Conservation (phyloP, 2,888 invertebrate genomes). For the Lathronympha strigana region DNA sequence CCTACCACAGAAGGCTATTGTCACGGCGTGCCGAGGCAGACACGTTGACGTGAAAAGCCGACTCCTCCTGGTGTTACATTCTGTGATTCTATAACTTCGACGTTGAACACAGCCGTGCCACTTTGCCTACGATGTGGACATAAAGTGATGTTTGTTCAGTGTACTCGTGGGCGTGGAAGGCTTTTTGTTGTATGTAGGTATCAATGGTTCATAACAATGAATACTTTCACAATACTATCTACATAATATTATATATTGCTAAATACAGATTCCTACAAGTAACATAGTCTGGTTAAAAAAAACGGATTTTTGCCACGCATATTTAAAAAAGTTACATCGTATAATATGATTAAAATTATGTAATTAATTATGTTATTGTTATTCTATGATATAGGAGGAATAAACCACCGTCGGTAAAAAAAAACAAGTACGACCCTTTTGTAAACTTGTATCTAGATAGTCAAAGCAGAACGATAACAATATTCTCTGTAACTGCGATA, state of each 20-base stretch:
- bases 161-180: not conserved
- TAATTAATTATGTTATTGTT: too few relatives aligned
- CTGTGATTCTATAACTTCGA: slow-evolving; percentile 65
- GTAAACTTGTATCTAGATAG: not conserved
- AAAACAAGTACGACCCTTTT: too few relatives aligned
- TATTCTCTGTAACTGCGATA: slow-evolving; percentile 11
- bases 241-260: too few relatives aligned
- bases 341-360: too few relatives aligned
- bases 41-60: slow-evolving; percentile 67
- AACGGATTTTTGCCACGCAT: too few relatives aligned
- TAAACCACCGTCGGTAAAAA: too few relatives aligned
- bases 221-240: not conserved
- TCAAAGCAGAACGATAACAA: slow-evolving; percentile 15
- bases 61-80: slow-evolving; percentile 56
- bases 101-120: slow-evolving; percentile 47
- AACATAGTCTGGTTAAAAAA: too few relatives aligned
- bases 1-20: slow-evolving; percentile 65
- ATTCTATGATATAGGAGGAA: too few relatives aligned
- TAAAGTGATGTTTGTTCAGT: slow-evolving; percentile 17
- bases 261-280: too few relatives aligned
- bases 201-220: not conserved
- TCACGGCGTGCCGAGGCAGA: slow-evolving; percentile 66
- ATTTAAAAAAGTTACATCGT: too few relatives aligned
- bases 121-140: slow-evolving; percentile 26
- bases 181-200: not conserved